Evolutionary conservation across 2,888 invertebrate species (phyloP), one percentile per base, ranked within the genome.

Genomic region (Drosophila pegasa): DNA sequence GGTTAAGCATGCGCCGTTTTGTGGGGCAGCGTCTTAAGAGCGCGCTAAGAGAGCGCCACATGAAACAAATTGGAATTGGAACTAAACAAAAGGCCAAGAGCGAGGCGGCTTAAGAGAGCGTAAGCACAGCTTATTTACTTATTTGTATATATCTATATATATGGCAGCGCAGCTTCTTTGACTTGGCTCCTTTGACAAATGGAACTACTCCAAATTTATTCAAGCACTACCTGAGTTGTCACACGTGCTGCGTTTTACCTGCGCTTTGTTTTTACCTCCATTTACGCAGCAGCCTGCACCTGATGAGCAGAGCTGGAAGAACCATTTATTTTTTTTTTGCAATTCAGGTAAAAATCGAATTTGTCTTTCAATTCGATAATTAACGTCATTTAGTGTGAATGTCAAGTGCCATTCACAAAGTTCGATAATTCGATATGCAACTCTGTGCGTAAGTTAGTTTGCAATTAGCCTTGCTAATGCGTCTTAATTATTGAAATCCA

Each of bases 51-150:
- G 60, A 67, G 51, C 38, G 22, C 41, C 58, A 50, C 6, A 1
- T 2, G 80, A 63, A 75, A 80, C 80, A 40, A 65, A 43, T 1
- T 75, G 80, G 75, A 72, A 80, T 16, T 31, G 80, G 16, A 83
- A 80, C 83, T 35, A 8, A 8, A 0, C 25, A 1, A 14, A 2
- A 40, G 20, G 18, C 12, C 3, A 54, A 75, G 71, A 56, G 66
- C 7, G 3, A 4, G 12, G n/a, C 4, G 4, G n/a, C 3, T 25
- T 51, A 74, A 82, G 79, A 66, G 48, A 48, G 71, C 16, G n/a
- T n/a, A 38, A 4, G n/a, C 20, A 20, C 3, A 14, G 40, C n/a
- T 33, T 38, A 31, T 41, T 35, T 40, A 47, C 12, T 48, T 27
- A 5, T 37, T n/a, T 40, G 18, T 8, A n/a, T 25, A 27, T 10